Evolutionary conservation across 2,113 vertebrate genomes (phyloP).

Genomic region (Zapus hudsonius): DNA sequence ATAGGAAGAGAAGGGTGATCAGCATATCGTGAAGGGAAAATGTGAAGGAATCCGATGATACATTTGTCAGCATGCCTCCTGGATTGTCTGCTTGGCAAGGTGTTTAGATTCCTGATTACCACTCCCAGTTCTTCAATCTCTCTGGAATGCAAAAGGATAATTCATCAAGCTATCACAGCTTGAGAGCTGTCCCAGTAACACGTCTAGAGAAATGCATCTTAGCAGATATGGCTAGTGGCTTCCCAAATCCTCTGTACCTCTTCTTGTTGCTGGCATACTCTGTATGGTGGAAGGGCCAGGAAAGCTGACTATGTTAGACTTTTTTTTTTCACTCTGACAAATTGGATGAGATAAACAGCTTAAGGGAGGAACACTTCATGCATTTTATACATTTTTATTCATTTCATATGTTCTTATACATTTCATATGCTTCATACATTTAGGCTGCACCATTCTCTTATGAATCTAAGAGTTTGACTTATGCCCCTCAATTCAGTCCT

Average conservation of each 20-base stretch:
- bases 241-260: not conserved
- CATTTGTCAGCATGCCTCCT: not conserved
- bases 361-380: not conserved
- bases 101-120: not conserved
- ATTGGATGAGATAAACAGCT: not conserved
- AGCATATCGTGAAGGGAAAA: not conserved
- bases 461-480: not conserved
- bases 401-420: not conserved
- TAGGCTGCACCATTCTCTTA: not conserved
- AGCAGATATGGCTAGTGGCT: not conserved
- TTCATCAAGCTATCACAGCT: not conserved
- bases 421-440: not conserved
- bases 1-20: slow-evolving; percentile 33
- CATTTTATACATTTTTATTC: too few relatives aligned
- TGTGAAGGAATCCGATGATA: not conserved
- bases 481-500: not conserved
- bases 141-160: not conserved
- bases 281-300: not conserved
- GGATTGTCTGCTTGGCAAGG: not conserved
- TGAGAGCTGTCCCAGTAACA: not conserved
- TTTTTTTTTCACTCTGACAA: not conserved
- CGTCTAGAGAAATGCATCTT: too few relatives aligned
- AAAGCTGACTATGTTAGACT: not conserved
- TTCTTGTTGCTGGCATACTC: not conserved
- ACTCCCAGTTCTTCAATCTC: not conserved